phyloP scores from a whole-genome alignment of 2,888 invertebrate species.

The Nephrotoma appendiculata region DNA sequence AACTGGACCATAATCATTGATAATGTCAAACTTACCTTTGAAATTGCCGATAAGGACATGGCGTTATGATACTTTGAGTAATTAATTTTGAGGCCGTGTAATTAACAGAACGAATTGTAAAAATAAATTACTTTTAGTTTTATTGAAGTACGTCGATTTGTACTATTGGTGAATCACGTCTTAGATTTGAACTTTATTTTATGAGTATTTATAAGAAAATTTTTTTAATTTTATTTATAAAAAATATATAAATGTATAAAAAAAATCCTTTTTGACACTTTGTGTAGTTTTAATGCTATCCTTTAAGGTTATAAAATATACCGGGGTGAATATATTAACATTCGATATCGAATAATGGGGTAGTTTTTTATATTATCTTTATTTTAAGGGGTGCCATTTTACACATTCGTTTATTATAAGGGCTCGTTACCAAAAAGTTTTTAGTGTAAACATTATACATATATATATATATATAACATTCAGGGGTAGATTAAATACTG shows the following conservation, averaged over 20 bases:
- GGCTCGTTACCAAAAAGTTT: neutral
- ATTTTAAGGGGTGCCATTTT: neutral
- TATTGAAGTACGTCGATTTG: neutral
- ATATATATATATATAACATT: neutral
- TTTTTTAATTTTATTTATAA: neutral
- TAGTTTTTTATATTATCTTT: neutral
- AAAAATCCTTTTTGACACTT: neutral
- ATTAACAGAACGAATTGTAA: neutral
- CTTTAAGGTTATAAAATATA: neutral
- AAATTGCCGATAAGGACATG: constrained; percentile 44
- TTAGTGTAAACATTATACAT: no score
- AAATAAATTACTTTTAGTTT: neutral
- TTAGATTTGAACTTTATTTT: neutral
- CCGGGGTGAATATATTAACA: neutral
- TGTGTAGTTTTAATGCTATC: neutral
- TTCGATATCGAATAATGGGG: neutral
- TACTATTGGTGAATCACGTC: neutral
- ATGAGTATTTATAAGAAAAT: neutral
- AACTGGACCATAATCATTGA: neutral
- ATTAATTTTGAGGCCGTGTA: constrained; percentile 43
- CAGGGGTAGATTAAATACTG: neutral
- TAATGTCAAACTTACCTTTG: constrained; percentile 37
- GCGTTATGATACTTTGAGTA: constrained; percentile 50
- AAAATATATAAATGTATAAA: neutral
- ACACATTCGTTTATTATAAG: neutral